phyloP scores from a whole-genome alignment of 2,113 vertebrate species.

The Corydoras maculifer region DNA sequence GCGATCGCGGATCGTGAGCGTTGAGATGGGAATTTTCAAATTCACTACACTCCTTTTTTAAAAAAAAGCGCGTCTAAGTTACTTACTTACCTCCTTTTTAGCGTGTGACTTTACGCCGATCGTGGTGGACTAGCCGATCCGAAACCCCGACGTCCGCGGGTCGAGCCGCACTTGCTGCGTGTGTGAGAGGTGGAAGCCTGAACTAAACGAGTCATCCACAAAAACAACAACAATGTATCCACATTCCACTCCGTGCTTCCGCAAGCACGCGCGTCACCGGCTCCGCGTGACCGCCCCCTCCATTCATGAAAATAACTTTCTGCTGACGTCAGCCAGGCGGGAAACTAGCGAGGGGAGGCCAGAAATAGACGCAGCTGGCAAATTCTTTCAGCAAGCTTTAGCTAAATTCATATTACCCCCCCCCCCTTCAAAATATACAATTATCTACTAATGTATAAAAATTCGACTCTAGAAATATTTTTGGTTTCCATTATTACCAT shows the following conservation, averaged over 20 bases:
- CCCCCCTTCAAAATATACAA: too few species aligned
- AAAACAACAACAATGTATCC: slow-evolving; percentile 78
- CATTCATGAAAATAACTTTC: slow-evolving; percentile 80
- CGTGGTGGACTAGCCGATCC: background rate
- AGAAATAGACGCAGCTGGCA: slow-evolving; percentile 66
- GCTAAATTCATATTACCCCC: slow-evolving; percentile 45
- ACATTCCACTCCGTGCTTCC: slow-evolving; percentile 76
- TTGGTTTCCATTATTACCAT: too few species aligned
- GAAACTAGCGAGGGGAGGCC: slow-evolving; percentile 47
- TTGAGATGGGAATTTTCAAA: too few species aligned
- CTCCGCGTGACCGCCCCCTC: slow-evolving; percentile 76
- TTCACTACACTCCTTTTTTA: too few species aligned
- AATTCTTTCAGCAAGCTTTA: slow-evolving; percentile 54
- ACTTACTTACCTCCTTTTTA: too few species aligned
- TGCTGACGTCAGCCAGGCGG: slow-evolving; percentile 70
- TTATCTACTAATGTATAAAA: too few species aligned
- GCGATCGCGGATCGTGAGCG: too few species aligned
- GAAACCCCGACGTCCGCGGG: slow-evolving; percentile 5
- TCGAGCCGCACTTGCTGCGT: slow-evolving; percentile 38
- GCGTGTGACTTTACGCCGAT: too few species aligned
- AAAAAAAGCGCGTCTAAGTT: too few species aligned
- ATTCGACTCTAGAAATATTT: too few species aligned
- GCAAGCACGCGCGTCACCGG: slow-evolving; percentile 70
- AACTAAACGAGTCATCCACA: slow-evolving; percentile 58
- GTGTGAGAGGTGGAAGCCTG: slow-evolving; percentile 48